phyloP scores from a whole-genome alignment of 2,797 vertebrate species.

The Spheniscus humboldti region DNA sequence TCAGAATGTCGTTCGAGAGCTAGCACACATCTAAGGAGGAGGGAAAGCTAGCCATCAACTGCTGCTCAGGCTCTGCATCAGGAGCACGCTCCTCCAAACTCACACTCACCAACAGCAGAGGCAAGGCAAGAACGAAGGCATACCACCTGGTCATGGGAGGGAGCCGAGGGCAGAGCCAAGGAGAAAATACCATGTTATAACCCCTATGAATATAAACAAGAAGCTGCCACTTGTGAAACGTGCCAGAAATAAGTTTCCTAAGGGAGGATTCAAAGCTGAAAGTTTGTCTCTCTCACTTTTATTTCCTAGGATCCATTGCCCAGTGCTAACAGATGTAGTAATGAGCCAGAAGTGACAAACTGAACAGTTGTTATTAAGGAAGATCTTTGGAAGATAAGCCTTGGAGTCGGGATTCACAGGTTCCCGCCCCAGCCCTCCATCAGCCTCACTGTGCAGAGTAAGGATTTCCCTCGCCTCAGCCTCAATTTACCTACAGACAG shows the following conservation, averaged over 20 bases:
- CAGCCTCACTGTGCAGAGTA: background rate
- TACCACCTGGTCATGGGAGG: background rate
- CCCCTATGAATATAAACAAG: background rate
- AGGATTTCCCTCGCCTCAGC: background rate
- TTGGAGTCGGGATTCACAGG: background rate
- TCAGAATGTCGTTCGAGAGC: constrained; percentile 29
- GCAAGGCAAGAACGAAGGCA: background rate
- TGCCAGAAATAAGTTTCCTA: background rate
- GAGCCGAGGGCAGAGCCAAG: background rate
- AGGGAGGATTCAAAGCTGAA: background rate
- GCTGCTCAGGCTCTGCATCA: background rate
- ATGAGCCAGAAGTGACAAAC: background rate
- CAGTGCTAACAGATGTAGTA: background rate
- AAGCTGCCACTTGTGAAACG: background rate
- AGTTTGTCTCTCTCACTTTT: background rate
- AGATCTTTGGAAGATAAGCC: background rate
- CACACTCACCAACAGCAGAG: background rate
- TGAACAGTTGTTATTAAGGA: background rate
- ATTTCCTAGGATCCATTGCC: background rate
- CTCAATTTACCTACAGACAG: background rate
- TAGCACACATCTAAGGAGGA: constrained; percentile 22
- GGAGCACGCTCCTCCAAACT: background rate
- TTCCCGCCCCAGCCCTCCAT: background rate
- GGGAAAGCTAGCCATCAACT: constrained; percentile 19
- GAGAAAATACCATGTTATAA: background rate